Evolutionary conservation across 2,113 vertebrate genomes (phyloP).

Genomic region (Poeciliopsis turrubarensis): DNA sequence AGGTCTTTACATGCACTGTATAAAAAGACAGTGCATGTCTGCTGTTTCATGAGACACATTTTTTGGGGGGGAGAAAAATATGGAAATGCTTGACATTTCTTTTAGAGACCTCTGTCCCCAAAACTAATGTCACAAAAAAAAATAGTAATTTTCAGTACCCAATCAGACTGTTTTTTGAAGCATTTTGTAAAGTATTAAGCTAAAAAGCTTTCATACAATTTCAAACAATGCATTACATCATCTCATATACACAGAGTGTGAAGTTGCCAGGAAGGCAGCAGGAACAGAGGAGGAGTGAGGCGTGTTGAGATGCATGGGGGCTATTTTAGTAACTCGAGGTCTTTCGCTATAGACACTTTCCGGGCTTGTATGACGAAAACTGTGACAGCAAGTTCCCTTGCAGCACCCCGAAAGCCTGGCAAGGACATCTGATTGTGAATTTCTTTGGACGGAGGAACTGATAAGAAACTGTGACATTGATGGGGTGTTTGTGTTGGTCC

Average conservation of each 20-base stretch:
- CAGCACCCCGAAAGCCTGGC: slow-evolving; percentile 3
- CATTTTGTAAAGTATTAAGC: slow-evolving; percentile 14
- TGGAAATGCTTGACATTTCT: not conserved
- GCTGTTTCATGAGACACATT: too few species aligned
- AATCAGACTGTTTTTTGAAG: too few species aligned
- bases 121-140: too few species aligned
- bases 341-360: slow-evolving; percentile 56
- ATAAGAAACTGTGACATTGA: not conserved
- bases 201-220: slow-evolving; percentile 13
- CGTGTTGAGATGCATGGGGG: not conserved
- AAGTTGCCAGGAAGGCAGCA: slow-evolving; percentile 67
- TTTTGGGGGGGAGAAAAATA: not conserved
- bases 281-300: slow-evolving; percentile 29
- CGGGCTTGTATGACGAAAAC: slow-evolving; percentile 62
- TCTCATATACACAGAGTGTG: slow-evolving; percentile 39
- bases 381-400: slow-evolving; percentile 38
- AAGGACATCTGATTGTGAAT: slow-evolving; percentile 28
- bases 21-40: too few species aligned
- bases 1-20: not conserved
- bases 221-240: slow-evolving; percentile 57
- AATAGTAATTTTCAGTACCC: too few species aligned
- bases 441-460: slow-evolving; percentile 24
- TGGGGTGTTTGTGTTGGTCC: slow-evolving; percentile 1
- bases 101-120: not conserved
- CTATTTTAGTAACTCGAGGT: slow-evolving; percentile 75